phyloP scores from a whole-genome alignment of 2,113 vertebrate species.

The Ellobius talpinus region DNA sequence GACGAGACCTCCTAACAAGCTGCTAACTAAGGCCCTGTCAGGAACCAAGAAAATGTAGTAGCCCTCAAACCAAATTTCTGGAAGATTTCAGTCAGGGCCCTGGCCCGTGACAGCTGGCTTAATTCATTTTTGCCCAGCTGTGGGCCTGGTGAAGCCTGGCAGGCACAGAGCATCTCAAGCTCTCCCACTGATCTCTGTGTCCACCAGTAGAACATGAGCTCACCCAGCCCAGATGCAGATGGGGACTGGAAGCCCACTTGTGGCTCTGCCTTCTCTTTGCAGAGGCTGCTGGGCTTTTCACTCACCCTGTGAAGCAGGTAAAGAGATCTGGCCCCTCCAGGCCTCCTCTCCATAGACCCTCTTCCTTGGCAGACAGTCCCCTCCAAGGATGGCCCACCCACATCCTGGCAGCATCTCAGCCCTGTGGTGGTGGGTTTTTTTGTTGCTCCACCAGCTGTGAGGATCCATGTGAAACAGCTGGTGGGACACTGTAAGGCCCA shows the following conservation, averaged over 20 bases:
- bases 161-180: not conserved
- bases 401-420: conserved; percentile 24
- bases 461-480: conserved; percentile 42
- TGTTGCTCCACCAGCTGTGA: conserved; percentile 31
- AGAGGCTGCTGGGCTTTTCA: not conserved
- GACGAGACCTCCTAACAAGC: not conserved
- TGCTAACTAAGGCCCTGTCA: conserved; percentile 7
- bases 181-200: conserved; percentile 29
- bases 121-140: conserved; percentile 32
- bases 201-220: conserved; percentile 24
- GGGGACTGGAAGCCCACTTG: conserved; percentile 30
- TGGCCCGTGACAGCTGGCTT: not conserved
- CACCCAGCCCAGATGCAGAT: not conserved
- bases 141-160: not conserved
- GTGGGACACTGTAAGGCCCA: conserved; percentile 29
- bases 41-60: conserved; percentile 59
- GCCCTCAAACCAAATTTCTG: conserved; percentile 51
- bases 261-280: conserved; percentile 9
- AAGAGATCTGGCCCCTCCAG: not conserved
- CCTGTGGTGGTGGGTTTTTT: conserved; percentile 53
- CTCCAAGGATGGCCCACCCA: conserved; percentile 32
- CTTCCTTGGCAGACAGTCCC: conserved; percentile 26
- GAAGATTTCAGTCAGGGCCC: not conserved
- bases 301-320: conserved; percentile 13
- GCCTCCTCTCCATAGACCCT: conserved; percentile 23